Evolutionary conservation across 1,140 invertebrate genomes (phyloP), one percentile per base, ranked within the genome.

Genomic region (Drosophila kurseongensis): DNA sequence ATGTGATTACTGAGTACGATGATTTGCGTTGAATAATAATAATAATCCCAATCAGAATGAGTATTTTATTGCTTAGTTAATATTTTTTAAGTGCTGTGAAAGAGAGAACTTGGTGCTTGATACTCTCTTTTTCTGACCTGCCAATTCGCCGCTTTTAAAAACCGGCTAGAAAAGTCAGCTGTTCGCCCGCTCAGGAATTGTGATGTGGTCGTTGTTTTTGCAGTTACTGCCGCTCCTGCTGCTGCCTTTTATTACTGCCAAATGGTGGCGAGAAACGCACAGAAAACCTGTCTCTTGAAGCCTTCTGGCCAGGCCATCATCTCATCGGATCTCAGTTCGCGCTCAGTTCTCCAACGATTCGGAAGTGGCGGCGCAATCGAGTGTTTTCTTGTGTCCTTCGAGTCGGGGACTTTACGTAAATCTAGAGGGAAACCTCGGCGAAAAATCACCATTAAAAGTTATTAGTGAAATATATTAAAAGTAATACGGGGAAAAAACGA

Each of bases 161-260:
- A 88, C 83, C 83, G 83, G 83, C 83, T 88, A 79, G 48, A 57
- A 65, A 44, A 65, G 86, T 89, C 83, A 88, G 83, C 83, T 88
- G 83, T 79, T 86, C 14, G 27, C n/a, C 12, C 52, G 40, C 65
- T 73, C 59, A 75, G 77, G 72, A 84, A 72, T 58, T 68, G 42
- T 29, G 32, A 68, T 50, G 48, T 75, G 42, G 62, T 69, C 54
- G 42, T 62, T 65, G 40, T 60, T 59, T 56, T 32, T 79, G 73
- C 18, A 42, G 38, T 60, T 66, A 66, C 45, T 68, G 61, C 38
- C 65, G 32, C 65, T 67, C 58, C 44, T 50, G 35, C 55, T 57
- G 18, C 27, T 32, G 29, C 44, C 57, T 35, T 16, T 27, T 13
- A 44, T 59, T 76, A 52, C 56, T 75, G 42, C 59, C 38, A 54